Evolutionary conservation across 2,797 vertebrate genomes (phyloP), one percentile per base, ranked within the genome.

Genomic region (Corythornis leucogaster): DNA sequence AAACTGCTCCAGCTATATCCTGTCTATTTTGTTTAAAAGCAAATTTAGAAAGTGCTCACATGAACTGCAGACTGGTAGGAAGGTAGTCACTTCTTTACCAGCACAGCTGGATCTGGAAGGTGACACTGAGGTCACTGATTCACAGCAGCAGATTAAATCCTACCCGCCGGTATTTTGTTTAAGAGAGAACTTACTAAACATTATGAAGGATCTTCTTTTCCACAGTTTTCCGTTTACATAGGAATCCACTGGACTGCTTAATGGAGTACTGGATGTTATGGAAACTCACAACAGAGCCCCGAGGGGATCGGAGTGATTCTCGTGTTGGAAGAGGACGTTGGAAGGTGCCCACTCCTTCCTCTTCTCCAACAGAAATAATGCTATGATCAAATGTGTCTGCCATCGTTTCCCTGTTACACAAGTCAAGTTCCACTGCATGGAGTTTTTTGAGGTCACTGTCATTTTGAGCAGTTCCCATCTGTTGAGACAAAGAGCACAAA

Each of bases 131-230:
- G 74, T 92, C 84, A 80, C 71, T 21, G 35, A 38, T 80, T 80
- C 85, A 62, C 51, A 85, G 76, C 55, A 92, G 58, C 43, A 93
- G 76, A 87, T 89, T 83, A 90, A 91, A 80, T 89, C 50, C 64
- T 83, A 68, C 62, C 46, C 85, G 67, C 68, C 2, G 2, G 12
- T 51, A 66, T 38, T 69, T 73, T 30, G 57, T 28, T 81, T 73
- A 85, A 58, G 46, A 20, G 71, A 87, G 62, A 61, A 96, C 97
- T 96, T 95, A 97, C 97, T 96, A 93, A 58, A 97, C 87, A 6
- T 94, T 81, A 50, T 94, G 92, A 78, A 97, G 96, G 57, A 97
- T 97, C 94, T 92, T 95, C 94, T 97, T 97, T 78, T 96, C 93
- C 84, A 93, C 84, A 3, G 58, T 89, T 89, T 88, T 96, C 54